Base-by-base conservation (phyloP, 2,113 vertebrate genomes). In the Orthonyx spaldingii region DNA sequence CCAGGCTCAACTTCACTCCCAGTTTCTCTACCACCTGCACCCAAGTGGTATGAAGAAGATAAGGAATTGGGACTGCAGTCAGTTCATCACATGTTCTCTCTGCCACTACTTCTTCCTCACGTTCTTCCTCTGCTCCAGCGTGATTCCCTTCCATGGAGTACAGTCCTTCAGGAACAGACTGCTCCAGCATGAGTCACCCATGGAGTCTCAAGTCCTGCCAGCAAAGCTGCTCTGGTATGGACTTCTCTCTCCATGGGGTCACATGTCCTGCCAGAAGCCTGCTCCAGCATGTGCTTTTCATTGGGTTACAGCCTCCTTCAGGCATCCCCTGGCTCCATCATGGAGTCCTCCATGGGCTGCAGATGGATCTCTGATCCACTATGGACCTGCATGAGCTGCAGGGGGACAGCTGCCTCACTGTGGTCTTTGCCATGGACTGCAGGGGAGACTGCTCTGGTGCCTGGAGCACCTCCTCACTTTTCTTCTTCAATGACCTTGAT, bases 21-120 rank as follows among this genome's bases (percentile, higher is more conserved):
- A 3, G 3, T 30, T 69, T 91, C 33, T 60, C 30, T 59, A 6
- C 6, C 8, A 78, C 22, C 10, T 78, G 13, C 19, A 39, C 2
- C 12, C 0, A 0, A 28, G 22, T 26, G 5, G 4, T 33, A 24
- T 23, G 14, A 83, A 9, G 3, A 24, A 26, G 4, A 33, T 22
- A 16, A 42, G 6, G 21, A 83, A 61, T 3, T 13, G 3, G 13
- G 7, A 16, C 44, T 68, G 28, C 6, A 7, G 19, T 64, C 50
- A 60, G 16, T 60, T 53, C 21, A 30, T 47, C 55, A n/a, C 13
- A 20, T 26, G 10, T 56, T 53, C 30, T 37, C 30, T 82, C 39
- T 82, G 42, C 15, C 1, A 2, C 19, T 80, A 23, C 22, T 65
- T 69, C 13, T 24, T 74, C 39, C 11, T 81, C 23, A 18, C 4